Base-by-base conservation (phyloP, 2,113 vertebrate genomes). In the Leptocoma aspasia region DNA sequence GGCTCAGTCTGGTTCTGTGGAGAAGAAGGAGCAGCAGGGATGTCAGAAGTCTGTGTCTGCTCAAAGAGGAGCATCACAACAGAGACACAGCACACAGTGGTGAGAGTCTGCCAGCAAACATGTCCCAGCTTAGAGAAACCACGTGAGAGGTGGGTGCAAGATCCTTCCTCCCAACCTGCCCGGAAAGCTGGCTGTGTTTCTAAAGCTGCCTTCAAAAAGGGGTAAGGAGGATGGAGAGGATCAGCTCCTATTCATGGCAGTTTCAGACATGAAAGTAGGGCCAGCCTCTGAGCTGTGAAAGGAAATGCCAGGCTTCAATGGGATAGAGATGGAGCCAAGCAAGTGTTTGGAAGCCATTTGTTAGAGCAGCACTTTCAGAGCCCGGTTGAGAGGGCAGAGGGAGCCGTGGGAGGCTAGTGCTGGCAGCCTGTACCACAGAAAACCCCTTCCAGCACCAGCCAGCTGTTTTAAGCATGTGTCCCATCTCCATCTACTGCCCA, bases 321-420 rank as follows among this genome's bases (percentile, higher is more conserved):
- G 37, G 45, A 64, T 22, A 22, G 70, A 91, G 75, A 93, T 47
- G 47, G 75, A 95, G 96, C 95, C 96, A 95, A 95, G 80, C 86
- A 82, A 95, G 80, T 42, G 72, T 73, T 95, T 2, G 14, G 90
- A 93, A 94, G 82, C 56, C 57, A 64, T 96, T 95, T 94, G 88
- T 95, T 96, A 89, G n/a, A 89, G 90, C 64, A 94, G 86, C 64
- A 86, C 82, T 95, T 85, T 89, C 72, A 78, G 79, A 92, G 64
- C 66, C 63, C 79, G 49, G 71, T 71, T 0, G 35, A 86, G 93
- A 90, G 93, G 90, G 94, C 94, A 96, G 82, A 95, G 86, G 31
- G 41, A 80, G 92, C 80, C 45, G 65, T 97, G 95, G 93, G 95
- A 97, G 92, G 96, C 86, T 78, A 9, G 30, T 37, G 57, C 82